Base-by-base conservation (phyloP, 2,888 invertebrate species). In the Lepidocyrtinus sp. region DNA sequence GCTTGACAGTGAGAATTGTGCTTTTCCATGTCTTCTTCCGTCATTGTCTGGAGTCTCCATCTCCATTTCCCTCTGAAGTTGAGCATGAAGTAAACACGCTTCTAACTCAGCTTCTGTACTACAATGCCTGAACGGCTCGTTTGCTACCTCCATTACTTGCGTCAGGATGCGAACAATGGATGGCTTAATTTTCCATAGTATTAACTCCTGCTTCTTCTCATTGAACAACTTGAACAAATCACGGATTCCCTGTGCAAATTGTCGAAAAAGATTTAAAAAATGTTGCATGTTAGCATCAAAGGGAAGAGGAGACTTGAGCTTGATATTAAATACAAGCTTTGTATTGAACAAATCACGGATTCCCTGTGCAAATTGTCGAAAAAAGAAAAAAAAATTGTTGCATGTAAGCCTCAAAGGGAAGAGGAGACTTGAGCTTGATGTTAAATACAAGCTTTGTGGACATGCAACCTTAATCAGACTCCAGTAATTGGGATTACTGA, bases 21-120 rank as follows among this genome's bases (percentile, higher is more conserved):
- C 36, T 36, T 5, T 36, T 36, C 36, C 36, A n/a, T 12, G 36
- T 36, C 12, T 36, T 12, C 12, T 36, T 36, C 12, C 36, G 36
- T 36, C n/a, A n/a, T 36, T 36, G 36, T 36, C 12, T 36, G 5
- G 36, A 36, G 12, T 5, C 36, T 7, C 36, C n/a, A n/a, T n/a
- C n/a, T n/a, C n/a, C n/a, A n/a, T n/a, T n/a, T n/a, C 36, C 36
- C 5, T 36, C 5, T 36, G 36, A 36, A 36, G 36, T 36, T 36
- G 36, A 55, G 7, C 55, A n/a, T 55, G 55, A 7, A 55, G 17
- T 55, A 15, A 55, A n/a, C 55, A 55, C 9, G 55, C 17, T 88
- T 93, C 92, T 25, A 94, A 89, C 83, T 94, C 93, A 17, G 90
- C 90, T 64, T 90, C 90, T 0, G 90, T 90, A 0, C 90, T 89